Conservation (phyloP, 1,140 invertebrate genomes). For the Lycorma delicatula region DNA sequence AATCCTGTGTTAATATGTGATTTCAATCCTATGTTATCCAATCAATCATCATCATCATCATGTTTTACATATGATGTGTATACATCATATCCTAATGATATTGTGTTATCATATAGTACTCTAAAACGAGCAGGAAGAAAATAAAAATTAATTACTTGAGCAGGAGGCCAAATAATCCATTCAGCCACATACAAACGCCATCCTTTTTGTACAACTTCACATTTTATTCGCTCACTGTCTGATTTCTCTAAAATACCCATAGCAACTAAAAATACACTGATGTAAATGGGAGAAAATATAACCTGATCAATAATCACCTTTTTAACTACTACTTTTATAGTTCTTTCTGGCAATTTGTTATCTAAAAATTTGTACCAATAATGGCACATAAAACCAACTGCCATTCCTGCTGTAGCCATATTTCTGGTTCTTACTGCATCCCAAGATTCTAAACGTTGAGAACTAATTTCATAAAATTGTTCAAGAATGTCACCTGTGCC, state of each 20-base stretch:
- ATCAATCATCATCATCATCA: slow-evolving; percentile 23
- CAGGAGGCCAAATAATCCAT: slow-evolving; percentile 73
- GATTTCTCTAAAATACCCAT: slow-evolving; percentile 61
- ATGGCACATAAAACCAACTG: slow-evolving; percentile 72
- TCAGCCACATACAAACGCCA: slow-evolving; percentile 69
- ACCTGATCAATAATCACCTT: slow-evolving; percentile 85
- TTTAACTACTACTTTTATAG: slow-evolving; percentile 59
- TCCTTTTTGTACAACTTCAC: slow-evolving; percentile 68
- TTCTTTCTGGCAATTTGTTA: slow-evolving; percentile 55
- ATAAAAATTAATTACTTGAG: slow-evolving; percentile 82
- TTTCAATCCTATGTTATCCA: no score
- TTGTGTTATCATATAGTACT: slow-evolving; percentile 82
- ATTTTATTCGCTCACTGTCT: slow-evolving; percentile 50
- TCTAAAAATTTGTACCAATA: slow-evolving; percentile 75
- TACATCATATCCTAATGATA: slow-evolving; percentile 83
- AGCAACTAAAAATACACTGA: slow-evolving; percentile 71
- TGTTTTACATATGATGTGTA: slow-evolving; percentile 88
- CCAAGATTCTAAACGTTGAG: slow-evolving; percentile 33
- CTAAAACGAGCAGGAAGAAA: slow-evolving; percentile 72
- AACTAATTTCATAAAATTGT: slow-evolving; percentile 71
- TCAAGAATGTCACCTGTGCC: slow-evolving; percentile 70
- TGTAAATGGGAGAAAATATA: slow-evolving; percentile 76
- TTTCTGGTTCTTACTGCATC: slow-evolving; percentile 53
- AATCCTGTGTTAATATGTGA: no score
- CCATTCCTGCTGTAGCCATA: slow-evolving; percentile 71